Evolutionary conservation across 2,113 vertebrate genomes (phyloP), one percentile per base, ranked within the genome.

Genomic region (Parotia lawesii): DNA sequence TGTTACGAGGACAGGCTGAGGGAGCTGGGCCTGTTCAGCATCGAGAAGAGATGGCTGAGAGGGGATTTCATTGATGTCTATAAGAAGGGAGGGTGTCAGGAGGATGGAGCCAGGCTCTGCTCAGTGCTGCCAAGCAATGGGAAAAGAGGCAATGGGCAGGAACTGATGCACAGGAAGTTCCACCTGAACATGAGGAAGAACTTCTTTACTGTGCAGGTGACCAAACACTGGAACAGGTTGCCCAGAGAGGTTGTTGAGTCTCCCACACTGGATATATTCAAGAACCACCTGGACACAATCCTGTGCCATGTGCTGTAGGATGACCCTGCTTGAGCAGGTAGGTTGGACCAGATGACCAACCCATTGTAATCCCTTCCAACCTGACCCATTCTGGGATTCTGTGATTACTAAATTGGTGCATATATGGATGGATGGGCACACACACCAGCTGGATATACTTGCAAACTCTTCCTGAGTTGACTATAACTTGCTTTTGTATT

Each of bases 41-140:
- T 65, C 0, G 0, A 14, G 27, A 73, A 38, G 40, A 64, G 4
- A 47, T 1, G 4, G 10, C 7, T 40, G 11, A 47, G 58, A 53
- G 15, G 15, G 10, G 23, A 47, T 2, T 7, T 33, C 38, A 28
- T 33, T 47, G 33, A 13, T 54, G 15, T 47, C n/a, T 40, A 3
- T 38, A 4, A 37, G 24, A 29, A n/a, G 24, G 56, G 48, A 71
- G 18, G 28, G 57, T 57, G 42, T 0, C 28, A 79, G 24, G 37
- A 65, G 25, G 22, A 44, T 19, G 66, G 58, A 37, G 6, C 18
- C 67, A 44, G 66, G 58, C 67, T 57, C 58, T 80, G 37, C 24
- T 44, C 10, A 2, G 37, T 3, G 44, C 0, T 17, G 23, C 33
- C 60, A 28, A 27, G 7, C 27, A 66, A 10, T 0, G 11, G 44